Base-by-base conservation (phyloP, 2,888 invertebrate species). In the Andrena fulva region DNA sequence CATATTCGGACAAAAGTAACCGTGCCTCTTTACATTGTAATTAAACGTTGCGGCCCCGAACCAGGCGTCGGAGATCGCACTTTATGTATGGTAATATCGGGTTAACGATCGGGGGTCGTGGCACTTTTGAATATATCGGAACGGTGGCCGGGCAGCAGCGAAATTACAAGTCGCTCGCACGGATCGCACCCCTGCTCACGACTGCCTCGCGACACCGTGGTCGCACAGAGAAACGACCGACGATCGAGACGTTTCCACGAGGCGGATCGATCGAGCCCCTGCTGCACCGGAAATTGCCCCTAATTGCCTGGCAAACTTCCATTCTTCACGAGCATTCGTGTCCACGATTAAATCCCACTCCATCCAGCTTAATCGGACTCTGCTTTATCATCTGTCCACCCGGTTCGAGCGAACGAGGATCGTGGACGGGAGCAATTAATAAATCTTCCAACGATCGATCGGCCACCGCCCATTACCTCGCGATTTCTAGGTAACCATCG, bases 211-310 rank as follows among this genome's bases (percentile, higher is more conserved):
- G 59, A 24, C 24, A 33, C 12, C 35, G 48, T 27, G n/a, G n/a
- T n/a, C 3, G 2, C 8, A 52, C 72, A 66, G 71, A 64, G 63
- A 52, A 56, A 67, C 56, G 68, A 76, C n/a, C 29, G 29, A 48
- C 3, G 68, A 73, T 66, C 60, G 73, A 67, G 59, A 73, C 35
- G 68, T 67, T 60, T 35, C 76, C 42, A 76, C 71, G 64, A 54
- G 50, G 80, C 77, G 77, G 69, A 69, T 74, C 76, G 54, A 62
- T 76, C 63, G 72, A 27, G 67, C 73, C 76, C 60, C 70, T 29
- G 60, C 29, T 56, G 60, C 66, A 52, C 80, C 83, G 86, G 85
- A 86, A 85, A 85, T 85, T 75, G 67, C 82, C 52, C 64, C 80
- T 72, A 70, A 78, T 74, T 75, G 60, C 52, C 83, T 83, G 68